Conservation (phyloP, 2,113 vertebrate genomes). For the Antechinus stuartii region DNA sequence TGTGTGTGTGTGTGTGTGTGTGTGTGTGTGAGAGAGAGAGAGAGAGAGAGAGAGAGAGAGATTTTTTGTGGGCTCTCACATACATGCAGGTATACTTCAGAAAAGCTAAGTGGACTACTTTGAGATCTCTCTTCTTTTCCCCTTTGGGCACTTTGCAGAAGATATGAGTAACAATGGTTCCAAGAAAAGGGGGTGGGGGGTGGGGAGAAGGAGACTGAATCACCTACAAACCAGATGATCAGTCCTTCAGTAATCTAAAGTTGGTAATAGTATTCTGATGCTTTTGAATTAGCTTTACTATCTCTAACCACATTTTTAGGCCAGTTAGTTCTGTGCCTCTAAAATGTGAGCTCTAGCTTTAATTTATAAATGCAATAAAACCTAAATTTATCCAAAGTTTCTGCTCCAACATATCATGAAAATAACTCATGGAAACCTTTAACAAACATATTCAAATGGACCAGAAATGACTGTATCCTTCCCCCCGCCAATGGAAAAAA, state of each 20-base stretch:
- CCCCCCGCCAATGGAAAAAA: neutral
- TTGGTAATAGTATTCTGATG: conserved; percentile 25
- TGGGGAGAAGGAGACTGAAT: conserved; percentile 20
- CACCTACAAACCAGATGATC: conserved; percentile 1
- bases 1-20: too few species aligned
- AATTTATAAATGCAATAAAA: conserved; percentile 68
- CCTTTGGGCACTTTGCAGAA: conserved; percentile 49
- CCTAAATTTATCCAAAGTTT: conserved; percentile 38
- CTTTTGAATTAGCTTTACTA: conserved; percentile 49
- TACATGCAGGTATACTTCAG: neutral
- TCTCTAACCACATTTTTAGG: conserved; percentile 74
- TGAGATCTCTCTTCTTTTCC: conserved; percentile 18
- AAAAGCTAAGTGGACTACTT: conserved; percentile 35
- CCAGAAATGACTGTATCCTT: conserved; percentile 52
- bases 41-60: neutral
- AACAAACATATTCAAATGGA: conserved; percentile 64
- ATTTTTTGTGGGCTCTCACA: neutral
- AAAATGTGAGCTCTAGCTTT: conserved; percentile 59
- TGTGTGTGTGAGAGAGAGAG: too few species aligned
- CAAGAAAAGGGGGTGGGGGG: conserved; percentile 20
- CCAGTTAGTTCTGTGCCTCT: conserved; percentile 59
- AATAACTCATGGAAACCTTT: conserved; percentile 53
- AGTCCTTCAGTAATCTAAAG: conserved; percentile 24
- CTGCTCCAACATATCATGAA: conserved; percentile 40
- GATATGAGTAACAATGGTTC: conserved; percentile 50